Evolutionary conservation across 2,888 invertebrate genomes (phyloP).

Genomic region (Drosophila falleni): DNA sequence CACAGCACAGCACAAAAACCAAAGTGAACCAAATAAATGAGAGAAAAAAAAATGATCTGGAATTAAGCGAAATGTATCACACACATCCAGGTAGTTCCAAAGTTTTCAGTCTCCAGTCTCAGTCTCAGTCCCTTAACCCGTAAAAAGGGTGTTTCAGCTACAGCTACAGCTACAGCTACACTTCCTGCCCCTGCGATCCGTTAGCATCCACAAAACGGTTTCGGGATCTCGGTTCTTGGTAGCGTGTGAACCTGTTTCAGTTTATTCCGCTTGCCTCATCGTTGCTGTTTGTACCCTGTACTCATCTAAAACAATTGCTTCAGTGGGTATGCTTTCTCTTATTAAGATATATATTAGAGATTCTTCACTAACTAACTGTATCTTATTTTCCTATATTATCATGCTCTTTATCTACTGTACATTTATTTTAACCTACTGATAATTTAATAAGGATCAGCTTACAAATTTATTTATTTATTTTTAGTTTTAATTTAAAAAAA

Average conservation of each 20-base stretch:
- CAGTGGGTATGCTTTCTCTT: not conserved
- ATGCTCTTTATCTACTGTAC: no score
- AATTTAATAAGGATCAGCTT: no score
- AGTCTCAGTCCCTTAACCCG: conserved; percentile 50
- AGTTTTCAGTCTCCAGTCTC: conserved; percentile 37
- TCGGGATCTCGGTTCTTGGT: conserved; percentile 48
- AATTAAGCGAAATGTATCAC: conserved; percentile 54
- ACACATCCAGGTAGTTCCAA: conserved; percentile 48
- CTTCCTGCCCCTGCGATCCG: conserved; percentile 44
- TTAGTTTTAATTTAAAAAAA: no score
- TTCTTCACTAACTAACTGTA: no score
- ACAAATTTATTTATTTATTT: no score
- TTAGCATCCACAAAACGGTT: conserved; percentile 21
- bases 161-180: conserved; percentile 50
- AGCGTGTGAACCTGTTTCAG: conserved; percentile 78
- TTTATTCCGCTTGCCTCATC: conserved; percentile 23
- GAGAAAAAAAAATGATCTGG: conserved; percentile 6
- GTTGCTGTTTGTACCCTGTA: conserved; percentile 43
- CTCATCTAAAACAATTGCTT: not conserved
- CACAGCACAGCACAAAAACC: conserved; percentile 20
- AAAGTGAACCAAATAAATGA: conserved; percentile 1
- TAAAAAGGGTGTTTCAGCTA: conserved; percentile 54
- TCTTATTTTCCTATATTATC: no score
- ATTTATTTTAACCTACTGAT: no score
- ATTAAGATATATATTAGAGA: not conserved